Conservation (phyloP, 1,140 invertebrate species). For the Lepidurus packardi region DNA sequence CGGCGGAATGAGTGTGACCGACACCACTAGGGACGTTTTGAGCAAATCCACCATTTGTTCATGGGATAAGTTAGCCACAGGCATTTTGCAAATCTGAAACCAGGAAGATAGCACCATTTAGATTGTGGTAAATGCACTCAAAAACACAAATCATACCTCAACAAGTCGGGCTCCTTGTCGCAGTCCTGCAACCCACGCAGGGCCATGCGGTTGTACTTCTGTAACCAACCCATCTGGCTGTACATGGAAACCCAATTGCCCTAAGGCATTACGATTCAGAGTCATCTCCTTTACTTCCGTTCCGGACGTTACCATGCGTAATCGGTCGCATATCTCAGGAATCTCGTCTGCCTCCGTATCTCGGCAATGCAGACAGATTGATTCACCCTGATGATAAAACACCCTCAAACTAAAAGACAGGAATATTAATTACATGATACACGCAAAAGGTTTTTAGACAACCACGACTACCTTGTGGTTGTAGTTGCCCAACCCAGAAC, state of each 20-base stretch:
- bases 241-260: constrained; percentile 91
- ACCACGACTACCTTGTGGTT: constrained; percentile 51
- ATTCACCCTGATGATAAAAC: constrained; percentile 69
- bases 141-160: neutral
- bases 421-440: constrained; percentile 1
- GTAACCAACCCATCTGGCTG: constrained; percentile 93
- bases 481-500: constrained; percentile 75
- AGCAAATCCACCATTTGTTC: constrained; percentile 91
- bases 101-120: neutral
- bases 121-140: neutral
- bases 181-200: constrained; percentile 74
- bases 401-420: constrained; percentile 46
- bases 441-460: constrained; percentile 29
- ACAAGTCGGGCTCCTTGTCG: constrained; percentile 77
- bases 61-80: constrained; percentile 80
- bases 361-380: constrained; percentile 64
- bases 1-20: constrained; percentile 75
- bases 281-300: constrained; percentile 67
- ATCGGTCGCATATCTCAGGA: constrained; percentile 65
- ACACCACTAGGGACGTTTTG: constrained; percentile 80
- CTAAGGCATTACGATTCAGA: constrained; percentile 67
- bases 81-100: constrained; percentile 71
- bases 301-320: constrained; percentile 65
- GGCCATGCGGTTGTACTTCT: constrained; percentile 80
- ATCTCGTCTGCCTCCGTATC: constrained; percentile 64